Conservation (phyloP, 2,113 vertebrate species). For the Elephas maximus region DNA sequence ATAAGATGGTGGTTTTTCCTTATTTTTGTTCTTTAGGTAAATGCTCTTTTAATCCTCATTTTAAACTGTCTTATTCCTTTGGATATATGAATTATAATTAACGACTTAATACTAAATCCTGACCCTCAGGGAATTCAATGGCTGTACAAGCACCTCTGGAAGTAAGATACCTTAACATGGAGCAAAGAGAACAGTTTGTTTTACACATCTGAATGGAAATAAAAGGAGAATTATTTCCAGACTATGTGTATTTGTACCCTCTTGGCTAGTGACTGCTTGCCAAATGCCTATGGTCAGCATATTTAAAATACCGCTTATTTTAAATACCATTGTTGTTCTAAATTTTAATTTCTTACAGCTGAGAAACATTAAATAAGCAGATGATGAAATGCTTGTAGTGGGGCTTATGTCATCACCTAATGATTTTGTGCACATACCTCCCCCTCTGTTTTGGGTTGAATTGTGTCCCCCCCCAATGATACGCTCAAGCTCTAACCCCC, state of each 20-base stretch:
- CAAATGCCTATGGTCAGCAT: conserved; percentile 59
- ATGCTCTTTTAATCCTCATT: conserved; percentile 45
- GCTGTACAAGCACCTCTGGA: conserved; percentile 25
- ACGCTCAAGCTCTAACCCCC: not conserved
- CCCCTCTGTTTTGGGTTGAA: not conserved
- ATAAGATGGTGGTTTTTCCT: not conserved
- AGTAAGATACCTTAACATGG: conserved; percentile 43
- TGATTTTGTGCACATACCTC: rapidly evolving
- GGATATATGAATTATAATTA: not conserved
- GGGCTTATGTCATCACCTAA: not conserved
- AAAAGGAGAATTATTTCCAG: conserved; percentile 62
- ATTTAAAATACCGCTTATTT: conserved; percentile 79
- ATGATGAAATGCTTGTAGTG: not conserved
- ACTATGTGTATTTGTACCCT: not conserved
- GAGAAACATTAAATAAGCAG: conserved; percentile 69
- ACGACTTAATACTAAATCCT: conserved; percentile 34
- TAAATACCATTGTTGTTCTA: conserved; percentile 61
- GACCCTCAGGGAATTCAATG: not conserved
- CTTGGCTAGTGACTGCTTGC: conserved; percentile 69
- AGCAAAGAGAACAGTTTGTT: not conserved
- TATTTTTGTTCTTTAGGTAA: conserved; percentile 45
- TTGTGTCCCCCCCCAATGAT: not conserved
- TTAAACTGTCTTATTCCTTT: conserved; percentile 59
- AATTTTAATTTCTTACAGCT: conserved; percentile 59
- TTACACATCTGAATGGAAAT: conserved; percentile 56